These are phyloP conservation scores for Drosophila jambulina DNA, from an alignment of 1,140 invertebrate species.

Conservation along the genomic window DNA sequence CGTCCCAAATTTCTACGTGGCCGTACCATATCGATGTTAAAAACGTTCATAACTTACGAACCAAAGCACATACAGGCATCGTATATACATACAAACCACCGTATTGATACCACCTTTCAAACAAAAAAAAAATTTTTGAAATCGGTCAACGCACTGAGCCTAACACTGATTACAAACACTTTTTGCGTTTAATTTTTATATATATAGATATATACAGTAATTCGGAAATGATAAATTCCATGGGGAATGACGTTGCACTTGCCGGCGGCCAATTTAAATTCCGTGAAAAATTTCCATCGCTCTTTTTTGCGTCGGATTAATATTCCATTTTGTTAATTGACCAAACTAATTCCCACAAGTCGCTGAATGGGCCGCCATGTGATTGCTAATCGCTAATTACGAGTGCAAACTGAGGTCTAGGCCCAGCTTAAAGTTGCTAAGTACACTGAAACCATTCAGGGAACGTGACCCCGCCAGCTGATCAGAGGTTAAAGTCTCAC, in stretches of 20 bases:
- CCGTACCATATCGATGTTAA: no score
- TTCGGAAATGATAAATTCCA: slow-evolving; percentile 49
- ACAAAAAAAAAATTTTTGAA: no score
- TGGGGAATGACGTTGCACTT: slow-evolving; percentile 18
- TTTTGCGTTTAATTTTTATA: no score
- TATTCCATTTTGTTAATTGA: slow-evolving; percentile 49
- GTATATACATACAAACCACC: no score
- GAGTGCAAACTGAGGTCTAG: slow-evolving; percentile 9
- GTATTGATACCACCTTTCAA: no score
- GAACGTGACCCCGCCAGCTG: slow-evolving; percentile 3
- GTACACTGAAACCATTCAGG: slow-evolving; percentile 12
- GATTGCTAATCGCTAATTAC: slow-evolving; percentile 38
- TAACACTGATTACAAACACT: no score
- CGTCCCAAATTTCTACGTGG: no score
- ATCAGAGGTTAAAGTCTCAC: slow-evolving; percentile 15
- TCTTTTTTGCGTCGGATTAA: slow-evolving; percentile 30
- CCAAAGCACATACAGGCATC: no score
- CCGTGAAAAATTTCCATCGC: slow-evolving; percentile 26
- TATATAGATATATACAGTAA: slow-evolving; percentile 3
- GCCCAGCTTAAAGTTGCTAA: background rate
- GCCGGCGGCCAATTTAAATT: slow-evolving; percentile 16
- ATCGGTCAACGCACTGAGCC: no score
- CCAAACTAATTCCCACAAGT: slow-evolving; percentile 34
- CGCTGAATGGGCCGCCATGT: slow-evolving; percentile 21
- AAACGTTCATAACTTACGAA: no score